Percentiles rank a stretch among this genome's conserved stretches.
Evolutionary conservation across 2,888 invertebrate species (phyloP).

Genomic region (Isoperla grammatica): DNA sequence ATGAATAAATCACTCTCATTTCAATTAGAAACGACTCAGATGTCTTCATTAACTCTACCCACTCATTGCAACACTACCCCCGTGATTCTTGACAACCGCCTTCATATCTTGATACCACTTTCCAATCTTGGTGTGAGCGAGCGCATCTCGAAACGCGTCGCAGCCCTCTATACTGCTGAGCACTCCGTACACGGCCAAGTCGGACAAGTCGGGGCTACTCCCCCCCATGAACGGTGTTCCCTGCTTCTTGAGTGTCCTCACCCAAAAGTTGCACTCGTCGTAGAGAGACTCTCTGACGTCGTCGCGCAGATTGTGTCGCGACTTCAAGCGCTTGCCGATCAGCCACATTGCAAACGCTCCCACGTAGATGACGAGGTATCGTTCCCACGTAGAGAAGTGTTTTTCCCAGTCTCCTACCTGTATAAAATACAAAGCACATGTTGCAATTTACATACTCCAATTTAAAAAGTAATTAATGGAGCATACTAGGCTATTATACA

Average conservation of each 20-base stretch:
- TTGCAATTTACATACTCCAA: too few relatives aligned
- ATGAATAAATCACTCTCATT: too few relatives aligned
- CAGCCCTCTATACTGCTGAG: slow-evolving; percentile 92
- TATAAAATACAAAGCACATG: slow-evolving; percentile 17
- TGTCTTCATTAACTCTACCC: neutral
- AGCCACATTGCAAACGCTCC: slow-evolving; percentile 93
- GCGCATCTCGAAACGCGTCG: slow-evolving; percentile 75
- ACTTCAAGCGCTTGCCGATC: slow-evolving; percentile 82
- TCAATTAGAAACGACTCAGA: too few relatives aligned
- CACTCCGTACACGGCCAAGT: slow-evolving; percentile 86
- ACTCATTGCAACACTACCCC: slow-evolving; percentile 44
- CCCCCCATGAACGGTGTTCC: slow-evolving; percentile 83
- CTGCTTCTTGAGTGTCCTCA: slow-evolving; percentile 59
- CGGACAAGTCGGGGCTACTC: slow-evolving; percentile 78
- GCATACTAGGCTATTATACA: too few relatives aligned
- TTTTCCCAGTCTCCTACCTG: slow-evolving; percentile 85
- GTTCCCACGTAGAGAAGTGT: slow-evolving; percentile 81
- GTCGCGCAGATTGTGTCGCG: slow-evolving; percentile 73
- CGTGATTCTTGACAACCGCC: slow-evolving; percentile 52
- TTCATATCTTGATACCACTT: slow-evolving; percentile 75
- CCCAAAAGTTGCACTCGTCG: slow-evolving; percentile 81
- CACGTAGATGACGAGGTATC: slow-evolving; percentile 79
- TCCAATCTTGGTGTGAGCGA: slow-evolving; percentile 65
- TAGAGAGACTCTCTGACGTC: slow-evolving; percentile 88
- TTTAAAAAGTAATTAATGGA: too few relatives aligned